Evolutionary conservation across 1,140 invertebrate species (phyloP).

Genomic region (Drosophila littoralis): DNA sequence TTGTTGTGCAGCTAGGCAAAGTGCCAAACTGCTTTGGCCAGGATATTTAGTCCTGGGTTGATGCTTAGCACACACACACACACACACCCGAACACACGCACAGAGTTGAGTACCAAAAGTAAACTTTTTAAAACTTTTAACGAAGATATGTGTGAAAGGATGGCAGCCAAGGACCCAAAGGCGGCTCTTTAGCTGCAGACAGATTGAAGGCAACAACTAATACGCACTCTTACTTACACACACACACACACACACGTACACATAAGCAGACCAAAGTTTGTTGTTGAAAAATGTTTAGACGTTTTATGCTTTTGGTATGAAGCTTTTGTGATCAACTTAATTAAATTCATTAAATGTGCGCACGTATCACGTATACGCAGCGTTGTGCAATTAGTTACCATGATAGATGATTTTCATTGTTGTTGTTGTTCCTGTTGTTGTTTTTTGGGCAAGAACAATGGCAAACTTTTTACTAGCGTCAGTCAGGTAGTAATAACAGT

Average conservation of each 20-base stretch:
- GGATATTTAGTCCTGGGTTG: conserved; percentile 36
- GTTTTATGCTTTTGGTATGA: conserved; percentile 51
- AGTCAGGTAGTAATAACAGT: conserved; percentile 5
- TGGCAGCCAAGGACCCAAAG: not conserved
- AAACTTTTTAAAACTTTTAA: conserved; percentile 74
- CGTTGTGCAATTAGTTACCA: conserved; percentile 61
- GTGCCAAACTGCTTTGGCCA: conserved; percentile 55
- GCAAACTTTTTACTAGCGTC: conserved; percentile 42
- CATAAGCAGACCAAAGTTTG: conserved; percentile 38
- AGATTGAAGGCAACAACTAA: conserved; percentile 35
- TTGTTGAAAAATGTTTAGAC: conserved; percentile 63
- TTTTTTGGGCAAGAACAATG: conserved; percentile 11
- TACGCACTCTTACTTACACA: conserved; percentile 7
- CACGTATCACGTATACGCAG: conserved; percentile 62
- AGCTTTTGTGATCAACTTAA: conserved; percentile 74
- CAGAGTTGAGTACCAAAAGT: conserved; percentile 38
- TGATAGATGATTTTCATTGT: conserved; percentile 49
- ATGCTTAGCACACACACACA: conserved; percentile 4
- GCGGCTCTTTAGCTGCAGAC: conserved; percentile 36
- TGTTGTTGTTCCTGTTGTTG: not conserved
- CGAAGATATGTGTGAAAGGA: conserved; percentile 54
- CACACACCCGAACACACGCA: conserved; percentile 9
- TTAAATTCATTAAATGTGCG: conserved; percentile 69
- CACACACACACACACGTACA: not conserved
- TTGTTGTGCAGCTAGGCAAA: conserved; percentile 58